Conservation (phyloP, 2,888 invertebrate genomes). For the Zhengitettix transpicula region DNA sequence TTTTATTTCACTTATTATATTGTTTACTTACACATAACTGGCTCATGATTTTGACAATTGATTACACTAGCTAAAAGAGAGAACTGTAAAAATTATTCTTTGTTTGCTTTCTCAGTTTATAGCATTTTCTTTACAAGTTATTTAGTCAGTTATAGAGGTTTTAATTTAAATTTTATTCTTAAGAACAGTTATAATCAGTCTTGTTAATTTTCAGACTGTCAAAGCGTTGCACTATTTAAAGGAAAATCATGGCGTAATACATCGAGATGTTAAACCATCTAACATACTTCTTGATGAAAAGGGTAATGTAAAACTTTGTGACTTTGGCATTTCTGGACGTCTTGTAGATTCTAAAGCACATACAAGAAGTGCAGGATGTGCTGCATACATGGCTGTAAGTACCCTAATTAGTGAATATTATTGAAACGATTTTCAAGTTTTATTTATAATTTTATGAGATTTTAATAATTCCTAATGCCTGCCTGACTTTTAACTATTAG, state of each 20-base stretch:
- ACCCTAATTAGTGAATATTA: neutral
- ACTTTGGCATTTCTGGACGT: constrained; percentile 97
- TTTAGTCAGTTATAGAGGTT: no score
- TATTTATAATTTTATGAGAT: neutral
- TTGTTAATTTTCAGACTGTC: constrained; percentile 50
- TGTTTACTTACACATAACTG: no score
- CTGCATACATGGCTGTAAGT: constrained; percentile 97
- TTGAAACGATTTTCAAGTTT: neutral
- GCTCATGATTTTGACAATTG: no score
- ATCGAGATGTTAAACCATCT: constrained; percentile 96
- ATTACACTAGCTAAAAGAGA: no score
- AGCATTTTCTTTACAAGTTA: no score
- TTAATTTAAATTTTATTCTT: no score
- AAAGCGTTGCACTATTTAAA: constrained; percentile 95
- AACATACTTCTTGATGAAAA: constrained; percentile 92
- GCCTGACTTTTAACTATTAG: neutral
- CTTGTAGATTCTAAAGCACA: constrained; percentile 96
- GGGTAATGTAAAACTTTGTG: constrained; percentile 94
- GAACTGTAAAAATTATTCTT: no score
- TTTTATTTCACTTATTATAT: no score
- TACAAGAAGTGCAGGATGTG: constrained; percentile 91
- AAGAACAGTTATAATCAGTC: neutral
- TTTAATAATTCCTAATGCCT: neutral
- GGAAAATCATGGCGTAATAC: constrained; percentile 91
- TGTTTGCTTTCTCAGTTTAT: no score